A percentile compares a stretch with the other conserved stretches of the same genome.
These are phyloP conservation scores for Battus philenor DNA, from an alignment of 1,140 invertebrate genomes.

Conservation along the genomic window DNA sequence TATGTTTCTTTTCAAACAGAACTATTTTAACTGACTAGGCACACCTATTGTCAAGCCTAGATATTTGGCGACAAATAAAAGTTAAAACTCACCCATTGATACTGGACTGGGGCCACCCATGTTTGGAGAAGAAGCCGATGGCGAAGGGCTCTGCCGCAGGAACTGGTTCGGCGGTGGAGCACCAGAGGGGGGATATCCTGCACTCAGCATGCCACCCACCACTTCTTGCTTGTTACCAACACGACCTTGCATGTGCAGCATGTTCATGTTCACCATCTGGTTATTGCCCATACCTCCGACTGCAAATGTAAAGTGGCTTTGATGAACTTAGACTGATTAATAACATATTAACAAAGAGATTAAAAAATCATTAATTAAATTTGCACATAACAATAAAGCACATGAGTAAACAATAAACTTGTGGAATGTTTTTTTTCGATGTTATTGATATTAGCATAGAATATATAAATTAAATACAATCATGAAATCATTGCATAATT, in stretches of 20 bases:
- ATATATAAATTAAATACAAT: too few relatives aligned
- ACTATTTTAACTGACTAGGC: too few relatives aligned
- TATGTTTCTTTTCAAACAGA: too few relatives aligned
- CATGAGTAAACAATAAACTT: too few relatives aligned
- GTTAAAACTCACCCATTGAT: constrained; percentile 51
- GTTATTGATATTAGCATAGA: too few relatives aligned
- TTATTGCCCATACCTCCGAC: constrained; percentile 67
- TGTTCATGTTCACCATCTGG: constrained; percentile 76
- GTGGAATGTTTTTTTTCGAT: too few relatives aligned
- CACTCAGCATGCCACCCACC: constrained; percentile 36
- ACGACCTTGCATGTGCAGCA: constrained; percentile 76
- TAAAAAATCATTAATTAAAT: not conserved
- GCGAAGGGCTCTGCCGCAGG: constrained; percentile 81
- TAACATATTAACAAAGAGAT: too few relatives aligned
- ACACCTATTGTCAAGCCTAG: too few relatives aligned
- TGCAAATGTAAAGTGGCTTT: constrained; percentile 19
- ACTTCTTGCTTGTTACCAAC: constrained; percentile 68
- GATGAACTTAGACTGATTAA: not conserved
- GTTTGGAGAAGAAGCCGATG: constrained; percentile 82
- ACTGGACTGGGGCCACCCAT: constrained; percentile 77
- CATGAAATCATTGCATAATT: too few relatives aligned
- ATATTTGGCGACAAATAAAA: too few relatives aligned
- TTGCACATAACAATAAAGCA: too few relatives aligned
- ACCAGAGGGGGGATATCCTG: constrained; percentile 66
- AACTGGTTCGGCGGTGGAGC: constrained; percentile 81